Evolutionary conservation across 92 coral and sea anemone genomes (phyloP).

Genomic region (Heliopora coerulea): DNA sequence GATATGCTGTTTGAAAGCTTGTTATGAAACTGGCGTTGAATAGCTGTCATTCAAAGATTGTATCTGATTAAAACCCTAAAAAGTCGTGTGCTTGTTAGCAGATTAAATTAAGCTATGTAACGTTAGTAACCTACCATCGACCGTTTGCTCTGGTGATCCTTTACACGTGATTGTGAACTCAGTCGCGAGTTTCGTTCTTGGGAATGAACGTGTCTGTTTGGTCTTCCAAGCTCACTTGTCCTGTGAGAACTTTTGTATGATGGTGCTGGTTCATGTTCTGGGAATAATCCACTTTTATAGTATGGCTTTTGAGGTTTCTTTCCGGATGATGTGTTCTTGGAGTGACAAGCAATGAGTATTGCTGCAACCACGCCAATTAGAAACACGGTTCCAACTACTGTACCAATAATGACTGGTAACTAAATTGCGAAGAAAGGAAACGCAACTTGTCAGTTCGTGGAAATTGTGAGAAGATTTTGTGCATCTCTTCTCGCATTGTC

Average conservation of each 20-base stretch:
- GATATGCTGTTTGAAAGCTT: too few species aligned
- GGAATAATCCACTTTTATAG: constrained; percentile 3
- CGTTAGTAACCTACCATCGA: constrained; percentile 11
- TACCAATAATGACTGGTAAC: constrained; percentile 26
- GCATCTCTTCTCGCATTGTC: too few species aligned
- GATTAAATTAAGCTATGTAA: too few species aligned
- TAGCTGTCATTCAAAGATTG: too few species aligned
- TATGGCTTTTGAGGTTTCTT: not conserved
- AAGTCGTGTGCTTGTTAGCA: too few species aligned
- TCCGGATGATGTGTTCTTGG: not conserved
- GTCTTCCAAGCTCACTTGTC: not conserved
- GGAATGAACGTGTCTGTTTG: not conserved
- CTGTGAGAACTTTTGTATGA: constrained; percentile 16
- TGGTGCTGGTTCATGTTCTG: constrained; percentile 25
- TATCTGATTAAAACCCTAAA: too few species aligned
- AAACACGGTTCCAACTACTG: constrained; percentile 10
- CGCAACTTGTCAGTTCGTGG: not conserved
- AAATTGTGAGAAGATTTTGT: too few species aligned
- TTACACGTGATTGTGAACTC: not conserved
- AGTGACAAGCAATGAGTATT: constrained; percentile 3
- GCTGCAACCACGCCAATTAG: constrained; percentile 27
- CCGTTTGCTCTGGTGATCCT: not conserved
- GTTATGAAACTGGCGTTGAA: too few species aligned
- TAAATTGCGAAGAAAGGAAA: not conserved
- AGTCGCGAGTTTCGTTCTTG: not conserved